These are phyloP conservation scores for Caradrina kadenii DNA, from an alignment of 2,888 invertebrate genomes.

Conservation along the genomic window DNA sequence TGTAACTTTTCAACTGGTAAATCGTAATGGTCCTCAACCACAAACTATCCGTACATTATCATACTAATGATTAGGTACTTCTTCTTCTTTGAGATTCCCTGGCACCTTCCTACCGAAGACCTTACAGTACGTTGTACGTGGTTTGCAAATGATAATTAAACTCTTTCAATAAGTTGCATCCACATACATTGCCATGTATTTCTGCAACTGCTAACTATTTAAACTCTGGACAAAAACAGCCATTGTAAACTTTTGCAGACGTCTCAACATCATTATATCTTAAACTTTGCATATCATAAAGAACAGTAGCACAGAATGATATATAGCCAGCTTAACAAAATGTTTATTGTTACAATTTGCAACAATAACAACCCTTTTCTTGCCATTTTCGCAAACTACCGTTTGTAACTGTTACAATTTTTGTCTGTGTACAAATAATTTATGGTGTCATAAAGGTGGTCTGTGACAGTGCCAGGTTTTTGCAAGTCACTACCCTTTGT, in stretches of 20 bases:
- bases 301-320: constrained; percentile 69
- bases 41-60: too few relatives aligned
- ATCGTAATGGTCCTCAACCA: too few relatives aligned
- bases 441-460: constrained; percentile 86
- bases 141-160: neutral
- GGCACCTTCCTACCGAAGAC: too few relatives aligned
- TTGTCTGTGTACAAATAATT: constrained; percentile 78
- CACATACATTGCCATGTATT: neutral
- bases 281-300: constrained; percentile 63
- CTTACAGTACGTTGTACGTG: neutral
- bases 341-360: constrained; percentile 67
- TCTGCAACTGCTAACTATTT: neutral
- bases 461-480: constrained; percentile 74
- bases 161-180: neutral
- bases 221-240: constrained; percentile 18
- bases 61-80: neutral
- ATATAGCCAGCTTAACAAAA: constrained; percentile 64
- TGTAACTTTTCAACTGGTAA: too few relatives aligned
- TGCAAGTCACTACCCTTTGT: constrained; percentile 88
- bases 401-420: constrained; percentile 83
- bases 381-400: constrained; percentile 82
- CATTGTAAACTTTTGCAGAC: constrained; percentile 17
- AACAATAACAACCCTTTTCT: constrained; percentile 81
- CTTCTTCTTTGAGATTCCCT: neutral
- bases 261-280: constrained; percentile 47